Conservation (phyloP, 2,797 vertebrate genomes). For the Rousettus madagascariensis region DNA sequence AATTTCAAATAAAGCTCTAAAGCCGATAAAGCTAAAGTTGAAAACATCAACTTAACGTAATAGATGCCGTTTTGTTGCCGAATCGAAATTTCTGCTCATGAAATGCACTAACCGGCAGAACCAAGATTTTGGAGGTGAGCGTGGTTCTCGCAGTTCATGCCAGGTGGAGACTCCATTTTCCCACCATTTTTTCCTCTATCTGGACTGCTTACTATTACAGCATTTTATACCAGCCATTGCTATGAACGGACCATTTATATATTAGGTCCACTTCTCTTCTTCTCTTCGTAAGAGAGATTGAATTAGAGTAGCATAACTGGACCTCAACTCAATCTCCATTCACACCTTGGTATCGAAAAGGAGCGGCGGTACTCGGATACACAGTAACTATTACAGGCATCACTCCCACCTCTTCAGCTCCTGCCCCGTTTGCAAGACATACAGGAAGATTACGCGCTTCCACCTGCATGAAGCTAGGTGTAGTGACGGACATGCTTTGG, state of each 20-base stretch:
- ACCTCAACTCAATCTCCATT: background rate
- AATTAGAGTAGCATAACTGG: background rate
- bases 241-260: background rate
- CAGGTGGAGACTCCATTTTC: background rate
- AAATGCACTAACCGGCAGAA: background rate
- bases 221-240: background rate
- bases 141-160: too few relatives aligned
- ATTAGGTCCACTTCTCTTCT: background rate
- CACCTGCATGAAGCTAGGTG: background rate
- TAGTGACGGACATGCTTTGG: background rate
- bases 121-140: background rate
- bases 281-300: background rate
- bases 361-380: background rate
- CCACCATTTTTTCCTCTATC: background rate
- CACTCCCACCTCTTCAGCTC: too few relatives aligned
- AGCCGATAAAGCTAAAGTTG: background rate
- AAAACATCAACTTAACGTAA: background rate
- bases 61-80: background rate
- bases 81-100: background rate
- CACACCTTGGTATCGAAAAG: too few relatives aligned
- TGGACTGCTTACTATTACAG: background rate
- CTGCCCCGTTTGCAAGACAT: background rate
- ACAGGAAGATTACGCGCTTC: background rate
- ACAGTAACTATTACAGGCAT: fast-evolving
- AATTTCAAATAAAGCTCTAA: background rate